A percentile compares a stretch with the other conserved stretches of the same genome.
phyloP scores from a whole-genome alignment of 2,888 invertebrate species.

The Latheticus oryzae region DNA sequence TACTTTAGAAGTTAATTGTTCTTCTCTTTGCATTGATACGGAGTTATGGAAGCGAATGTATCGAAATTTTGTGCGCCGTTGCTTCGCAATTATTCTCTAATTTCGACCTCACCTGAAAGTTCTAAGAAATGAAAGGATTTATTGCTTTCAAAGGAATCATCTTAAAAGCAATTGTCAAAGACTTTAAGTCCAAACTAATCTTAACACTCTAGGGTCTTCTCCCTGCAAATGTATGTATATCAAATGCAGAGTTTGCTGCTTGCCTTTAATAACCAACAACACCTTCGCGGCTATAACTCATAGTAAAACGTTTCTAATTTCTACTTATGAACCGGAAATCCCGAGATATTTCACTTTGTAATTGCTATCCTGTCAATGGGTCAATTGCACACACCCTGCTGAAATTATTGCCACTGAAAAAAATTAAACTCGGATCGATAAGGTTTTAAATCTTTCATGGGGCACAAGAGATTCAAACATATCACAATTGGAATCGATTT shows the following conservation, averaged over 20 bases:
- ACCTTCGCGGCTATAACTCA: slow-evolving; percentile 54
- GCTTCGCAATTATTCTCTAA: slow-evolving; percentile 26
- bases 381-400: slow-evolving; percentile 21
- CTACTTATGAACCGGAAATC: slow-evolving; percentile 53
- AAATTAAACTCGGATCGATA: slow-evolving; percentile 12
- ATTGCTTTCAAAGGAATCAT: too few relatives aligned
- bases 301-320: slow-evolving; percentile 54
- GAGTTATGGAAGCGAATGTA: slow-evolving; percentile 47
- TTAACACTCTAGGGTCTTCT: slow-evolving; percentile 15
- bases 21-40: slow-evolving; percentile 51
- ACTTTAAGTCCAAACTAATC: slow-evolving; percentile 3
- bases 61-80: slow-evolving; percentile 35
- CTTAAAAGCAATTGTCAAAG: slow-evolving; percentile 21
- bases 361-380: slow-evolving; percentile 39
- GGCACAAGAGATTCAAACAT: too few relatives aligned
- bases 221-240: slow-evolving; percentile 36
- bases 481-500: too few relatives aligned
- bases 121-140: too few relatives aligned
- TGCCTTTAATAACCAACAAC: slow-evolving; percentile 52
- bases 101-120: slow-evolving; percentile 28
- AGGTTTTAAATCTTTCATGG: slow-evolving; percentile 1
- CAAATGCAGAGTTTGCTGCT: slow-evolving; percentile 31
- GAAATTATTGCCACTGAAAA: slow-evolving; percentile 4
- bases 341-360: slow-evolving; percentile 49
- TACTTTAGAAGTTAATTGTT: slow-evolving; percentile 53